Evolutionary conservation across 2,888 invertebrate genomes (phyloP).

Genomic region (Rhagium mordax): DNA sequence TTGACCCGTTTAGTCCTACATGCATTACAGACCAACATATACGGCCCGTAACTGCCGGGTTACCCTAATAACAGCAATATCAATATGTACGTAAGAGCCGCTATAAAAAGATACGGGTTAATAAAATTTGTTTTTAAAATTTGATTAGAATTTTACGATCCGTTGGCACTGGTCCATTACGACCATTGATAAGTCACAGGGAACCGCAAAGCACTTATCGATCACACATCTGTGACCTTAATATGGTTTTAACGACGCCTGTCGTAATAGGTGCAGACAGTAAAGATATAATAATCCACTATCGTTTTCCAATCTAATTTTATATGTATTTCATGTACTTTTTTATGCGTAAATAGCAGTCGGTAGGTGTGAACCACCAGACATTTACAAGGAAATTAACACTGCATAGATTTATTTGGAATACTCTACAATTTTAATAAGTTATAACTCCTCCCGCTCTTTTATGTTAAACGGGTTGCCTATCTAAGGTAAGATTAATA

Average conservation of each 20-base stretch:
- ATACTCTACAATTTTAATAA: too few species aligned
- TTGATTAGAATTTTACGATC: neutral
- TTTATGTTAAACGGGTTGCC: too few species aligned
- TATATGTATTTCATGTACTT: too few species aligned
- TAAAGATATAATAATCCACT: neutral
- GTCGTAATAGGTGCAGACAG: neutral
- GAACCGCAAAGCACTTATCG: constrained; percentile 7
- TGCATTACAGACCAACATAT: too few species aligned
- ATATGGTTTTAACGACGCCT: constrained; percentile 11
- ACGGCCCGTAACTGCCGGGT: neutral
- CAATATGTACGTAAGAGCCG: neutral
- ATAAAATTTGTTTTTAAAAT: neutral
- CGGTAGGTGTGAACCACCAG: too few species aligned
- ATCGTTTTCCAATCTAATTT: neutral
- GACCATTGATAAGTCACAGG: neutral
- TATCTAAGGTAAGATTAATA: too few species aligned
- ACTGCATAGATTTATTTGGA: too few species aligned
- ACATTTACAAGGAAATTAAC: too few species aligned
- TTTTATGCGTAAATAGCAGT: too few species aligned
- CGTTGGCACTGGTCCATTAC: neutral
- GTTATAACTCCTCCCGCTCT: too few species aligned
- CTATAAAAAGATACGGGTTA: neutral
- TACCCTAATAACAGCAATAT: neutral
- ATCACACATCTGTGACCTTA: constrained; percentile 16
- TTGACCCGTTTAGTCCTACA: too few species aligned